phyloP scores from a whole-genome alignment of 1,140 invertebrate species.

The Delia radicum region DNA sequence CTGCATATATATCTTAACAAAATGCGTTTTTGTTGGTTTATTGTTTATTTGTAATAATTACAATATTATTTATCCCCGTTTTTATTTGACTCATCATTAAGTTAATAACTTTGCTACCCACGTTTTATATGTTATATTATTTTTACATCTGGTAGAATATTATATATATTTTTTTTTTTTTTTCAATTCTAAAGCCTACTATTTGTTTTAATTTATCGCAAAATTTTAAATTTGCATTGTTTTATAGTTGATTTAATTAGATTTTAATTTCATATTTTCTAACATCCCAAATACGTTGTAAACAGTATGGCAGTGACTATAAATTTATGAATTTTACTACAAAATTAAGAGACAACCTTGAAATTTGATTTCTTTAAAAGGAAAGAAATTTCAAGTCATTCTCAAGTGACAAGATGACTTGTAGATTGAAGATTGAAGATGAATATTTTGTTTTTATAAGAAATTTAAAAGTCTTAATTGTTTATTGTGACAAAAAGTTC shows the following conservation, averaged over 20 bases:
- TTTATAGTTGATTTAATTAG: constrained; percentile 9
- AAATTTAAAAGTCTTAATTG: no score
- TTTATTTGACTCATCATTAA: not conserved
- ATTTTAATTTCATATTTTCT: not conserved
- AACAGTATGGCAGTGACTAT: no score
- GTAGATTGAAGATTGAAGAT: no score
- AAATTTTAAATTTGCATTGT: not conserved
- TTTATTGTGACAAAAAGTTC: no score
- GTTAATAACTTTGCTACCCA: constrained; percentile 7
- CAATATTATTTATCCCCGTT: no score
- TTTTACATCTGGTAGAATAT: not conserved
- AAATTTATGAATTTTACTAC: no score
- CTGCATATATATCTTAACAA: not conserved
- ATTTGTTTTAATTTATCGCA: not conserved
- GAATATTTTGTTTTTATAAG: no score
- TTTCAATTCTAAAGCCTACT: not conserved
- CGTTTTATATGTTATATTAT: not conserved
- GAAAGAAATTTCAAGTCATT: not conserved
- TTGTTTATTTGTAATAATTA: not conserved
- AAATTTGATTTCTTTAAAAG: not conserved
- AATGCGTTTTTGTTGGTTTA: not conserved
- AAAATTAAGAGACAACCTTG: constrained; percentile 10
- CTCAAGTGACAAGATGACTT: no score
- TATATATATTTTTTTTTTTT: not conserved
- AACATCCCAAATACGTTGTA: not conserved